Evolutionary conservation across 2,113 vertebrate genomes (phyloP), one percentile per base, ranked within the genome.

Genomic region (Orycteropus afer): DNA sequence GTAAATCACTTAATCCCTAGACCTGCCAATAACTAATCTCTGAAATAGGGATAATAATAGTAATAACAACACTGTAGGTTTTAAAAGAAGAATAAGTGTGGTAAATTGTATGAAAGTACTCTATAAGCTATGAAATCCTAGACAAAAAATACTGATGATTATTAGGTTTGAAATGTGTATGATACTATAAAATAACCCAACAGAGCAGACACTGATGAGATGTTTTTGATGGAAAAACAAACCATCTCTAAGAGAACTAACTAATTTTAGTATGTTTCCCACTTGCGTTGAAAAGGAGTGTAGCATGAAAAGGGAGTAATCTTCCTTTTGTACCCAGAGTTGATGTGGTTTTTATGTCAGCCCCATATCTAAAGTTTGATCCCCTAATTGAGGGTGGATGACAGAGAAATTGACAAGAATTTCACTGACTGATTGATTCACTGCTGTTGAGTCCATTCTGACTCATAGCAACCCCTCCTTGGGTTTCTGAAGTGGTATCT

Each of bases 341-440:
- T 63, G 37, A 91, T 86, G 34, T 83, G 42, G 11, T 29, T 23
- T 91, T 86, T 47, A 61, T 79, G 42, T 57, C 78, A 34, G 32
- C 57, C 3, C 9, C 76, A 9, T 49, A 65, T 32, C 34, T 47
- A 85, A 12, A 63, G 83, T 94, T 83, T 82, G 42, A 93, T 82
- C 7, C 23, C 5, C 37, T 89, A 63, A 93, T n/a, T 57, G 55
- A 91, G 47, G 32, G 20, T 49, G 13, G 45, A 32, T 47, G 86
- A 61, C 20, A 92, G 42, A 79, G 37, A 82, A 95, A 45, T 34
- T 84, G 27, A 17, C 10, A 90, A 95, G 55, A 85, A 79, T 77
- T 80, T 88, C 71, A 81, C n/a, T n/a, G n/a, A n/a, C n/a, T n/a
- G n/a, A n/a, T n/a, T n/a, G n/a, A n/a, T n/a, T n/a, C n/a, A n/a